phyloP scores from a whole-genome alignment of 1,140 invertebrate species.

The Chelonus insularis region DNA sequence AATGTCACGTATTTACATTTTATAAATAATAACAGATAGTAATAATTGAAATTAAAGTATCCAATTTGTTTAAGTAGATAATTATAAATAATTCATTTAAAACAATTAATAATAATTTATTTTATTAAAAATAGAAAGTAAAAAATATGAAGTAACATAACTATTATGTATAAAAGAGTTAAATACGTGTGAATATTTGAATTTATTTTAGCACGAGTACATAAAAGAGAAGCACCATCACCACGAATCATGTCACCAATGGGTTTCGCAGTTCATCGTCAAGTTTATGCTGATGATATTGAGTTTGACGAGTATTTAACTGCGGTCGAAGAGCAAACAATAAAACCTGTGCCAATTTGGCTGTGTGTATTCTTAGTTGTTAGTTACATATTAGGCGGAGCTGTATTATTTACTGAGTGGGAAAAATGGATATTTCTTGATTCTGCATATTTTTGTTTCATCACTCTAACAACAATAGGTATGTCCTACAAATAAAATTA shows the following conservation, averaged over 20 bases:
- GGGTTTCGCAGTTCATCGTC: constrained; percentile 67
- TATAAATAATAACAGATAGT: too few species aligned
- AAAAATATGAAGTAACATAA: too few species aligned
- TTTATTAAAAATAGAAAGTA: too few species aligned
- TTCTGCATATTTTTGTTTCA: constrained; percentile 94
- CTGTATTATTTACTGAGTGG: constrained; percentile 82
- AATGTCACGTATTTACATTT: too few species aligned
- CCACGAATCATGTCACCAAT: constrained; percentile 71
- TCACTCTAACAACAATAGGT: constrained; percentile 91
- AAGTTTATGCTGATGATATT: constrained; percentile 62
- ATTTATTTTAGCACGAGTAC: constrained; percentile 41
- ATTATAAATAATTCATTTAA: too few species aligned
- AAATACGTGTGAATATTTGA: too few species aligned
- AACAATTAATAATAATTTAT: too few species aligned
- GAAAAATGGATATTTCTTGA: constrained; percentile 89
- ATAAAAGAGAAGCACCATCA: constrained; percentile 54
- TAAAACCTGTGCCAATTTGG: constrained; percentile 86
- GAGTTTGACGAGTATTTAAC: constrained; percentile 44
- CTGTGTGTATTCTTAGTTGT: constrained; percentile 86
- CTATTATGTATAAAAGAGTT: too few species aligned
- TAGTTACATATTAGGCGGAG: constrained; percentile 86
- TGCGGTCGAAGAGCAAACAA: constrained; percentile 45
- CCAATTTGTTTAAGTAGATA: too few species aligned
- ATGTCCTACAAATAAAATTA: background rate
- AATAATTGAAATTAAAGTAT: too few species aligned